Base-by-base conservation (phyloP, 2,113 vertebrate genomes). In the Zootoca vivipara region DNA sequence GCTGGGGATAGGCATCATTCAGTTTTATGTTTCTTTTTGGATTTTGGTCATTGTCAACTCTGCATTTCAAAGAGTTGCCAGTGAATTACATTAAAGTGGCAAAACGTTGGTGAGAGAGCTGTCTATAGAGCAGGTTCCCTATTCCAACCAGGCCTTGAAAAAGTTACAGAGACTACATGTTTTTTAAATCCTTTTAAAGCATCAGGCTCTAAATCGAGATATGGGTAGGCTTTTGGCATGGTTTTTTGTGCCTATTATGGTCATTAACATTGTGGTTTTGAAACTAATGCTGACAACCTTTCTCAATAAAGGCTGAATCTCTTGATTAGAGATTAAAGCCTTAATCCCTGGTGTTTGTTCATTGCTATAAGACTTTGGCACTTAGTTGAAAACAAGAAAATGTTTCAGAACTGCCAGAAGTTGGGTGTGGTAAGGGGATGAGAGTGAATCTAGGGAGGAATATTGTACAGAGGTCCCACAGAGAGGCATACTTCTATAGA, bases 191-290 rank as follows among this genome's bases (percentile, higher is more conserved):
- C 64, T 78, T 83, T 82, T 24, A 88, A 83, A 67, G 38, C 33
- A 35, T 75, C 38, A 33, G 30, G 13, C 82, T 52, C 35, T 75
- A 42, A 74, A 46, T 82, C 40, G 75, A 88, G 56, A n/a, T 65
- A 40, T 77, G 42, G 26, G 38, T 65, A 77, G 28, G 65, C 80
- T 69, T 88, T 58, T 88, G 72, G 62, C 72, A 69, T 78, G 33
- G 46, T 52, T 7, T 69, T 83, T 83, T 67, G 26, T 20, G 81
- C 40, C 16, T 78, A 77, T 88, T 88, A 83, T 56, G n/a, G 79
- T 83, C 87, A 83, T 88, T 88, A 83, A 78, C 62, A 78, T 40
- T 77, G 70, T 67, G 72, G 58, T n/a, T 83, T 88, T 88, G 73
- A 83, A 88, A 83, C 81, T 77, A 77, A 78, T 30, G n/a, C 62